These are phyloP conservation scores for Sakesphorus luctuosus DNA, from an alignment of 2,113 vertebrate species.

Conservation along the genomic window DNA sequence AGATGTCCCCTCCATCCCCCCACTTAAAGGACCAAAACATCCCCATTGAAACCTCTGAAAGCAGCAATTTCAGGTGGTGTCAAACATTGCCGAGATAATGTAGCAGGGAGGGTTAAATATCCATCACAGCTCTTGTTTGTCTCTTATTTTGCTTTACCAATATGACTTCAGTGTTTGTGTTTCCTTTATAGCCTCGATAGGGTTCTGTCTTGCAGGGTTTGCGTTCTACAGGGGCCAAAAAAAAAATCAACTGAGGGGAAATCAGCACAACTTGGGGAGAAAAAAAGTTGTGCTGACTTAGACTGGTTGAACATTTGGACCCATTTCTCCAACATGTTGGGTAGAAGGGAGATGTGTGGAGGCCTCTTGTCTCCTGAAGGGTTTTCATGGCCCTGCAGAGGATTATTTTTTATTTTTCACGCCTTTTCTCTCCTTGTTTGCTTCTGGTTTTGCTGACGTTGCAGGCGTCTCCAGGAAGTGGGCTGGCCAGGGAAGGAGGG, in stretches of 20 bases:
- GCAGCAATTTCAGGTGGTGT: accelerated
- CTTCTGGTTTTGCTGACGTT: constrained; percentile 54
- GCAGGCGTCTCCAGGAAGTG: constrained; percentile 43
- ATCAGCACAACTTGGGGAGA: background rate
- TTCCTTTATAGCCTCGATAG: background rate
- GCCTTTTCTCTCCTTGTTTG: constrained; percentile 26
- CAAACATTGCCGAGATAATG: background rate
- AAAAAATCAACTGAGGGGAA: background rate
- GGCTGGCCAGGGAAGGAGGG: constrained; percentile 17
- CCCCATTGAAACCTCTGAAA: background rate
- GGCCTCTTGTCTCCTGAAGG: background rate
- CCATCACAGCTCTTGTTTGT: background rate
- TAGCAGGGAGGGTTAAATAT: background rate
- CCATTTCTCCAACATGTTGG: background rate
- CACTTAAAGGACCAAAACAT: background rate
- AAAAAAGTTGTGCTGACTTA: background rate
- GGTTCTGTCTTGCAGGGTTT: background rate
- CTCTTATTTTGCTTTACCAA: background rate
- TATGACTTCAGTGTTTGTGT: background rate
- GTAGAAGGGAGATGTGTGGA: background rate
- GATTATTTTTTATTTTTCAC: background rate
- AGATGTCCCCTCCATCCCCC: background rate
- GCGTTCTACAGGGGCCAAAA: background rate
- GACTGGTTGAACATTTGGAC: background rate
- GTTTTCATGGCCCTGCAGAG: background rate